phyloP scores from a whole-genome alignment of 2,113 vertebrate species.

The Oriolus oriolus region DNA sequence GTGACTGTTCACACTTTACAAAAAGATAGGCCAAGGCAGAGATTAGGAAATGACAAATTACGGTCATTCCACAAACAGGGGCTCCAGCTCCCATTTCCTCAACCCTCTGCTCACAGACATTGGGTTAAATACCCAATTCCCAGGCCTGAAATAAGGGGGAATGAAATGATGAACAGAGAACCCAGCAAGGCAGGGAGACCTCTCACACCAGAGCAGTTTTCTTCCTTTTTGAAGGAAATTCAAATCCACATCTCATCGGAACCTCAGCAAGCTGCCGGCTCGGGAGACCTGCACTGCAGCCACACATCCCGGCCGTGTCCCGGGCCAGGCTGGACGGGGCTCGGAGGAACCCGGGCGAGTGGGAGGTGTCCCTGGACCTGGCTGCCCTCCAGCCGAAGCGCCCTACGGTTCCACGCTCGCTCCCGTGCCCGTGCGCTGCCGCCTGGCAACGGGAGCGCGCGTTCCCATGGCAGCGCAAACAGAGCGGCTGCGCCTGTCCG shows the following conservation, averaged over 20 bases:
- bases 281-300: rapidly evolving
- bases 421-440: background rate
- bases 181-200: background rate
- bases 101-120: background rate
- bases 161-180: background rate
- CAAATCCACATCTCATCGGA: rapidly evolving
- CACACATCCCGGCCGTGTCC: background rate
- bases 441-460: background rate
- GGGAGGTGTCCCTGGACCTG: background rate
- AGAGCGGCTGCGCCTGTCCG: background rate
- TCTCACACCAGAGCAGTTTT: background rate
- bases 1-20: background rate
- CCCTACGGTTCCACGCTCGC: background rate
- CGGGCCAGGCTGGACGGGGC: background rate
- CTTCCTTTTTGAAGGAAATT: background rate
- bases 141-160: background rate
- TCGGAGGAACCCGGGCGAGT: rapidly evolving
- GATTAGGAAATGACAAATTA: background rate
- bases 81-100: background rate
- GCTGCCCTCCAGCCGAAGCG: background rate
- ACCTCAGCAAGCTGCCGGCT: rapidly evolving
- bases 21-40: background rate
- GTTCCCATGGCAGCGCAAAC: slow-evolving; percentile 23
- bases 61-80: too few species aligned
- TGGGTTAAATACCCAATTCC: background rate